These are phyloP conservation scores for Lasioglossum zephyrum DNA, from an alignment of 2,888 invertebrate species.

Conservation along the genomic window DNA sequence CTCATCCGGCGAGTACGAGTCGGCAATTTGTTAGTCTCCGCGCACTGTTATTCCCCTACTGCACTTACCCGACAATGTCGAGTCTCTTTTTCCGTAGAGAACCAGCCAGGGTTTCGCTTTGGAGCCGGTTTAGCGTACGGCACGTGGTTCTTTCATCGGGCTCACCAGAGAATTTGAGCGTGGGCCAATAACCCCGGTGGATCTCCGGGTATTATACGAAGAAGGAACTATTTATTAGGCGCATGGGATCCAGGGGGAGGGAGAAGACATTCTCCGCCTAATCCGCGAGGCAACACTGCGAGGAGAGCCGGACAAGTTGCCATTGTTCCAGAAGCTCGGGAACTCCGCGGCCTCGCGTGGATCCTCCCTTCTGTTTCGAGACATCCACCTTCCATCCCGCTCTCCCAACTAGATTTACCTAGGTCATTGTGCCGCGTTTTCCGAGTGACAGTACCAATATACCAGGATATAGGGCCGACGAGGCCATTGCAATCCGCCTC, in stretches of 20 bases:
- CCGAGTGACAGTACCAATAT: slow-evolving; percentile 67
- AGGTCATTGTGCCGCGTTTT: slow-evolving; percentile 66
- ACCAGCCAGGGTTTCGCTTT: slow-evolving; percentile 34
- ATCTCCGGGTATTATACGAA: slow-evolving; percentile 67
- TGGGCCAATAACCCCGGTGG: slow-evolving; percentile 37
- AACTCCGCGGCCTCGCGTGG: slow-evolving; percentile 54
- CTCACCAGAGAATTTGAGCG: slow-evolving; percentile 10
- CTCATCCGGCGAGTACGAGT: slow-evolving; percentile 45
- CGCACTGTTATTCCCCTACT: slow-evolving; percentile 36
- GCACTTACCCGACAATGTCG: background rate
- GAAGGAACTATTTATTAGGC: slow-evolving; percentile 74
- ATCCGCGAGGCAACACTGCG: slow-evolving; percentile 57
- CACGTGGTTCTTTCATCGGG: slow-evolving; percentile 31
- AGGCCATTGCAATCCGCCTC: slow-evolving; percentile 17
- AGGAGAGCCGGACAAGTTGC: slow-evolving; percentile 58
- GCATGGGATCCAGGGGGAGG: slow-evolving; percentile 48
- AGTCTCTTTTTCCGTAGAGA: slow-evolving; percentile 23
- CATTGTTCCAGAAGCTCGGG: slow-evolving; percentile 70
- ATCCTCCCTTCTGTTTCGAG: slow-evolving; percentile 20
- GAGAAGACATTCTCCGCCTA: slow-evolving; percentile 67
- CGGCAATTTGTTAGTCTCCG: slow-evolving; percentile 60
- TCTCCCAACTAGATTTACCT: slow-evolving; percentile 51
- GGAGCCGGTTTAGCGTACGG: slow-evolving; percentile 19
- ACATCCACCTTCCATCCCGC: slow-evolving; percentile 31
- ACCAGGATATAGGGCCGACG: slow-evolving; percentile 42